Evolutionary conservation across 2,113 vertebrate genomes (phyloP).

Genomic region (Zosterops hypoxanthus): DNA sequence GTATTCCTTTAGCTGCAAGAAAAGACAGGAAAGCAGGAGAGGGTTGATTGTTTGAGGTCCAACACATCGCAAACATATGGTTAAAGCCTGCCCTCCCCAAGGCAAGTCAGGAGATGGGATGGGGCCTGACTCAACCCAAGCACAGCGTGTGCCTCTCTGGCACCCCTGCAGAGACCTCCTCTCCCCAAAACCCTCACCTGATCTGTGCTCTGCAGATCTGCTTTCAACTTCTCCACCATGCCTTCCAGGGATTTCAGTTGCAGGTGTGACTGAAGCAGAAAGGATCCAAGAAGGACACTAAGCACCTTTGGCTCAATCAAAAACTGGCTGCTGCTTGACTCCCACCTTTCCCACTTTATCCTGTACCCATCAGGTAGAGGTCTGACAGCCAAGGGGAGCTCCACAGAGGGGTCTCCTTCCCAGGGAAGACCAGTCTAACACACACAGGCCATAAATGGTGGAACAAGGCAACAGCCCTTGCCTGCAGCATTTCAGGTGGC

Average conservation of each 20-base stretch:
- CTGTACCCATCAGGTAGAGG: background rate
- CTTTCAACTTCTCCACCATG: slow-evolving; percentile 73
- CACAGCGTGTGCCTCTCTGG: accelerated
- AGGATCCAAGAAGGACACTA: background rate
- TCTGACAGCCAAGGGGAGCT: background rate
- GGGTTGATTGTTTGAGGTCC: background rate
- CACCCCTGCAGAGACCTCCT: background rate
- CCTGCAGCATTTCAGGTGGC: background rate
- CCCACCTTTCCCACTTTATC: background rate
- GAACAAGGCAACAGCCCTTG: background rate
- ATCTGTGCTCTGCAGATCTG: slow-evolving; percentile 82
- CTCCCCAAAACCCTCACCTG: slow-evolving; percentile 70
- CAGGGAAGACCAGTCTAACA: background rate
- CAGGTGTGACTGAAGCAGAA: slow-evolving; percentile 77
- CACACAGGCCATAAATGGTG: background rate
- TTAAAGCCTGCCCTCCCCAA: background rate
- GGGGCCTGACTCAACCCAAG: background rate
- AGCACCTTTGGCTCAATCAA: background rate
- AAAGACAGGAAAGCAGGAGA: background rate
- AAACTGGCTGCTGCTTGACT: background rate
- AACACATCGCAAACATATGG: background rate
- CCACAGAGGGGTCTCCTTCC: background rate
- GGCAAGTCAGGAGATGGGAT: background rate
- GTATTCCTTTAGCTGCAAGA: slow-evolving; percentile 84
- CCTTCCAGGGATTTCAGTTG: slow-evolving; percentile 83